phyloP scores from a whole-genome alignment of 1,140 invertebrate species.

The Aphaenogaster ashmeadi region DNA sequence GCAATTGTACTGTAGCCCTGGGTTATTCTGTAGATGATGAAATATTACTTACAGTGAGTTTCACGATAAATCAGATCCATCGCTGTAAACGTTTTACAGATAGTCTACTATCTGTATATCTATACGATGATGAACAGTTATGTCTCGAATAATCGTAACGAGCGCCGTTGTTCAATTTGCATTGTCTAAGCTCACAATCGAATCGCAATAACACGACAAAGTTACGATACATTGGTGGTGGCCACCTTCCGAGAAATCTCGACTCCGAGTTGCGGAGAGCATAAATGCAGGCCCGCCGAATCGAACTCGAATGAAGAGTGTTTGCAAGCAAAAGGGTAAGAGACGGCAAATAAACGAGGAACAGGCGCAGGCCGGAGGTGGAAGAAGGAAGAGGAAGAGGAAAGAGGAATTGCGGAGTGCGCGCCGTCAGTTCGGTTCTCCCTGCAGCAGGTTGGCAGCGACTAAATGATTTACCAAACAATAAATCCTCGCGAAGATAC shows the following conservation, averaged over 20 bases:
- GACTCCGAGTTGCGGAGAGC: background rate
- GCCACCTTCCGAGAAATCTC: background rate
- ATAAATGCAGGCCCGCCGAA: constrained; percentile 32
- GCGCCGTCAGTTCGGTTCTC: constrained; percentile 79
- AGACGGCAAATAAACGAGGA: constrained; percentile 35
- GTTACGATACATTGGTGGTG: background rate
- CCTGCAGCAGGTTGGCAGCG: constrained; percentile 85
- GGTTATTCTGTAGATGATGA: constrained; percentile 32
- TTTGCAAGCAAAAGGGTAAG: constrained; percentile 48
- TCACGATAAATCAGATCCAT: constrained; percentile 22
- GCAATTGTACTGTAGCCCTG: constrained; percentile 10
- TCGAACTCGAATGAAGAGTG: constrained; percentile 55
- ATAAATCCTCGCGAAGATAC: constrained; percentile 87
- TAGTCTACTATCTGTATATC: constrained; percentile 1
- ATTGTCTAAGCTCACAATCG: background rate
- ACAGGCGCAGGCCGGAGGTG: constrained; percentile 49
- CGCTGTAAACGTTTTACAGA: background rate
- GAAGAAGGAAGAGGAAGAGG: constrained; percentile 56
- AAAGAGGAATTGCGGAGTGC: constrained; percentile 52
- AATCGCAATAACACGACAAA: background rate
- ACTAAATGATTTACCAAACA: constrained; percentile 88
- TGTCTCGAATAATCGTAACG: constrained; percentile 8
- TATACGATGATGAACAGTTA: background rate
- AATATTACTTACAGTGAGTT: constrained; percentile 19
- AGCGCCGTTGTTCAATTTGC: background rate